Percentiles rank a stretch among this genome's conserved stretches.
phyloP scores from a whole-genome alignment of 2,888 invertebrate species.

The Zele albiditarsus region DNA sequence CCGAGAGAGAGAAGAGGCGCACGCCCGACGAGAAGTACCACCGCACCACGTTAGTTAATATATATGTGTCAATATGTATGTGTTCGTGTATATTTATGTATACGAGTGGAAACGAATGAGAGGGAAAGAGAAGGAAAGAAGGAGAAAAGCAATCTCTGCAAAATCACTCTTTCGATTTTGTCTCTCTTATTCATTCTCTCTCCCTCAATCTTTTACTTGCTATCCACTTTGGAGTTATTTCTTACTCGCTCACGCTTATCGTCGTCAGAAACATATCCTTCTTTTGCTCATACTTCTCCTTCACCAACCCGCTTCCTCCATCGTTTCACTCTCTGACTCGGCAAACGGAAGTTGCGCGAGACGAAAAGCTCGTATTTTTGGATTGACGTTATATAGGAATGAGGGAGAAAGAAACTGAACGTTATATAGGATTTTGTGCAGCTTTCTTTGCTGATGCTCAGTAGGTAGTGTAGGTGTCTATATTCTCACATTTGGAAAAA shows the following conservation, averaged over 20 bases:
- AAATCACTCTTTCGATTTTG: slow-evolving; percentile 43
- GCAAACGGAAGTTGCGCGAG: slow-evolving; percentile 40
- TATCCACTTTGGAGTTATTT: slow-evolving; percentile 32
- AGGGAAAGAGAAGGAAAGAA: slow-evolving; percentile 18
- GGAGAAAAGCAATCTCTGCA: slow-evolving; percentile 42
- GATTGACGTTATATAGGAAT: slow-evolving; percentile 28
- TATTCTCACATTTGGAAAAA: neutral
- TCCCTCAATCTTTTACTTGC: slow-evolving; percentile 5
- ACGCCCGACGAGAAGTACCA: slow-evolving; percentile 20
- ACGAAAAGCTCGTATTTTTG: slow-evolving; percentile 34
- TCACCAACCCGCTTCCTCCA: neutral
- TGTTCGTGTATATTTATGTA: neutral
- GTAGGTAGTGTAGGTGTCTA: slow-evolving; percentile 1
- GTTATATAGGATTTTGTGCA: neutral
- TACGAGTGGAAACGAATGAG: neutral
- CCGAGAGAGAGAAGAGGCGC: slow-evolving; percentile 43
- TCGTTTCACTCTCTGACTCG: neutral
- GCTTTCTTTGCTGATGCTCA: neutral
- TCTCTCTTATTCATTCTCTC: slow-evolving; percentile 25
- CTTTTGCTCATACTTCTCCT: neutral
- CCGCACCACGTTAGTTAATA: slow-evolving; percentile 7
- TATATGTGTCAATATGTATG: slow-evolving; percentile 20
- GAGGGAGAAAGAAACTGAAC: neutral
- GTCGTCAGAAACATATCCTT: neutral
- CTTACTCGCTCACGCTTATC: slow-evolving; percentile 23